Evolutionary conservation across 2,888 invertebrate species (phyloP).

Genomic region (Ptilodon capucinus): DNA sequence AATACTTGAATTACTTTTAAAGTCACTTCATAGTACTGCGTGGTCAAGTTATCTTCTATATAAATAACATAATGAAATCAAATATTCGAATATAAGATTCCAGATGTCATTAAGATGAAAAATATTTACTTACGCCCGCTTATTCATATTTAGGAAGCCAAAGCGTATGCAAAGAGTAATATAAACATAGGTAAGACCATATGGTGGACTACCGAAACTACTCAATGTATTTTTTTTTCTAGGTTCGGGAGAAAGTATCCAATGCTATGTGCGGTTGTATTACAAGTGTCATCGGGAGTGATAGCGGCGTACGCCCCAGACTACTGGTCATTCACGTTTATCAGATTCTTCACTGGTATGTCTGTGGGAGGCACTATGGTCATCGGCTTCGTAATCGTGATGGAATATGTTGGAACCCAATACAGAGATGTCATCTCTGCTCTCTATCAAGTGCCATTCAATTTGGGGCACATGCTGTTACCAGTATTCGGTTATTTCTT

Average conservation of each 20-base stretch:
- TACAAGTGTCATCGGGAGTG: constrained; percentile 87
- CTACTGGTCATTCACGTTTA: constrained; percentile 83
- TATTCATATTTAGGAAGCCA: too few relatives aligned
- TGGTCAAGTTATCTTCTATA: too few relatives aligned
- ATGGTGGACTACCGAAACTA: too few relatives aligned
- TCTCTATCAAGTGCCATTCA: constrained; percentile 87
- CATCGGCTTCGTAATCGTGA: constrained; percentile 80
- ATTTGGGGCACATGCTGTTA: constrained; percentile 85
- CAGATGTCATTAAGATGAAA: too few relatives aligned
- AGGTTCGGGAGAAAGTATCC: constrained; percentile 90
- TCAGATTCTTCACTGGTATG: constrained; percentile 87
- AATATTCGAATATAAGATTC: too few relatives aligned
- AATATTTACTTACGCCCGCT: too few relatives aligned
- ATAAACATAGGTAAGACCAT: too few relatives aligned
- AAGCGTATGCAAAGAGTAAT: too few relatives aligned
- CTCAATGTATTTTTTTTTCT: constrained; percentile 36
- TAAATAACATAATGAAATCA: too few relatives aligned
- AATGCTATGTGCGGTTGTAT: constrained; percentile 86
- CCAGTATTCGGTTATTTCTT: constrained; percentile 84
- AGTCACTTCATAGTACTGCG: too few relatives aligned
- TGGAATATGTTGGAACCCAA: constrained; percentile 85
- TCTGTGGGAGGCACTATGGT: constrained; percentile 94
- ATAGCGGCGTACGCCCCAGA: constrained; percentile 86
- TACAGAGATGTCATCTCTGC: constrained; percentile 83
- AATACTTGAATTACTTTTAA: too few relatives aligned